Conservation (phyloP, 2,888 invertebrate species). For the Metallyticus violacea region DNA sequence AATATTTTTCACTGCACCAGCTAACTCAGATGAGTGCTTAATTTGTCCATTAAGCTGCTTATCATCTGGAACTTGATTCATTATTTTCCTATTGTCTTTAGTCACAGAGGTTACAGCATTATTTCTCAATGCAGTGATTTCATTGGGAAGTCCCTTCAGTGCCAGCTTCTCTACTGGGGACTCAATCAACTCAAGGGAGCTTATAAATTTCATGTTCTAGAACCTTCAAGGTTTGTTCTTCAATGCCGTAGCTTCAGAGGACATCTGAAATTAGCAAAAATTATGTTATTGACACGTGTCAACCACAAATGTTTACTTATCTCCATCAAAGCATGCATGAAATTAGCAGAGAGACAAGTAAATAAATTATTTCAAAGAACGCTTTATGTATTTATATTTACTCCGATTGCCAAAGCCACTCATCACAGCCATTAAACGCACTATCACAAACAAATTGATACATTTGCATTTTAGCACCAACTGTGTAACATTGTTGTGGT, state of each 20-base stretch:
- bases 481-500: too few relatives aligned
- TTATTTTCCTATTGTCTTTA: not conserved
- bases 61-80: not conserved
- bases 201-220: slow-evolving; percentile 8
- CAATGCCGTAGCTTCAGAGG: not conserved
- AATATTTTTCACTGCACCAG: not conserved
- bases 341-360: too few relatives aligned
- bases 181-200: not conserved
- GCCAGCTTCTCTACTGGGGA: not conserved
- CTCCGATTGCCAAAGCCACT: too few relatives aligned
- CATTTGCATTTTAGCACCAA: too few relatives aligned
- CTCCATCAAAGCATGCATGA: too few relatives aligned
- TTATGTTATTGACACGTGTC: too few relatives aligned
- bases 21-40: not conserved
- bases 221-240: not conserved
- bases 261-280: not conserved
- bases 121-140: not conserved
- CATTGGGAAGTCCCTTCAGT: not conserved
- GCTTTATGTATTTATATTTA: too few relatives aligned
- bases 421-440: too few relatives aligned
- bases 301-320: too few relatives aligned
- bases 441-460: too few relatives aligned
- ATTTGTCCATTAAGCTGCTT: not conserved
- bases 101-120: not conserved
- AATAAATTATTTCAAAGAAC: too few relatives aligned